Conservation (phyloP, 2,888 invertebrate genomes). For the Trissolcus brochymenae region DNA sequence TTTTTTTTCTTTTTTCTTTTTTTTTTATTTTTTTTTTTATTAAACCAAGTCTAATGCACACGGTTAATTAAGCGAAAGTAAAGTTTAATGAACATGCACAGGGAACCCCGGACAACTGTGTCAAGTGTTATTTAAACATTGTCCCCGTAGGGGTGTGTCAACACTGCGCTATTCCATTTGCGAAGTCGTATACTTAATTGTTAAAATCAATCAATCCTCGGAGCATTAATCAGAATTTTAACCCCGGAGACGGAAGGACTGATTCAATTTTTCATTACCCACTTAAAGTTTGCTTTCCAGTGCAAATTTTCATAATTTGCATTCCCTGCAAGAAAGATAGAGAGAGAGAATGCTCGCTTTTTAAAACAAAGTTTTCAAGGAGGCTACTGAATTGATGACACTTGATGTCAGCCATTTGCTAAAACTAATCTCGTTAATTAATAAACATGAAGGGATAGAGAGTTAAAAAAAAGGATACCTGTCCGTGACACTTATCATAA, state of each 20-base stretch:
- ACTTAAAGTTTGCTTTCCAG: no score
- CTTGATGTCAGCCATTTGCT: background rate
- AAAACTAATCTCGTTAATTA: conserved; percentile 16
- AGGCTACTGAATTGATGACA: no score
- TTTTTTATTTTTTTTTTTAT: background rate
- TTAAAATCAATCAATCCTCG: background rate
- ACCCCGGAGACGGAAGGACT: no score
- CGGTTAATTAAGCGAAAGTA: conserved; percentile 5
- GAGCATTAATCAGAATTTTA: no score
- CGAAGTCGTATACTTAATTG: background rate
- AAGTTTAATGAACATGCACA: conserved; percentile 2
- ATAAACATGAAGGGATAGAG: conserved; percentile 7
- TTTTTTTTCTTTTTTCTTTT: no score
- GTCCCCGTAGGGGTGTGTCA: background rate
- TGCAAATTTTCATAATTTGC: no score
- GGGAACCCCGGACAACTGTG: conserved; percentile 8
- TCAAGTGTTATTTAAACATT: conserved; percentile 10
- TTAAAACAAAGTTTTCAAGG: no score
- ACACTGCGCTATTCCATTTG: background rate
- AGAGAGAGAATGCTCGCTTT: no score
- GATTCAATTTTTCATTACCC: no score
- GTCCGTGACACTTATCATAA: conserved; percentile 23
- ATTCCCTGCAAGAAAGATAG: no score
- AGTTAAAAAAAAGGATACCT: background rate
- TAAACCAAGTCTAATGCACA: background rate